A percentile compares a stretch with the other conserved stretches of the same genome.
Evolutionary conservation across 1,140 invertebrate genomes (phyloP).

Genomic region (Trialeurodes vaporariorum): DNA sequence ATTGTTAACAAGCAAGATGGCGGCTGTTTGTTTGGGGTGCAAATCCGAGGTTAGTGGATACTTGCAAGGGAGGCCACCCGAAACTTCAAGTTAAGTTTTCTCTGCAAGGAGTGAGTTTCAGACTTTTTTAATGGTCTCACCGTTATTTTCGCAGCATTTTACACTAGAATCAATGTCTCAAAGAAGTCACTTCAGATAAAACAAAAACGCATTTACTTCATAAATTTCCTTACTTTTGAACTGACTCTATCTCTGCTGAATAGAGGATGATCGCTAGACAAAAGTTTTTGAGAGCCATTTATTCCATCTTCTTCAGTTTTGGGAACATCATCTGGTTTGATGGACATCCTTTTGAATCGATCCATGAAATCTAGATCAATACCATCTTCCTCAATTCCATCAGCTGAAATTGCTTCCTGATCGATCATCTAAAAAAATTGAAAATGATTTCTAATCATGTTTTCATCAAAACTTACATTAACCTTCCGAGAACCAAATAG

Average conservation of each 20-base stretch:
- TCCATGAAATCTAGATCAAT: constrained; percentile 44
- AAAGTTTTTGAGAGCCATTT: constrained; percentile 40
- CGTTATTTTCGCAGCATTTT: too few species aligned
- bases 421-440: constrained; percentile 42
- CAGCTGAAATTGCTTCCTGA: constrained; percentile 34
- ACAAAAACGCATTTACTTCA: constrained; percentile 9
- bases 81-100: too few species aligned
- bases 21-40: too few species aligned
- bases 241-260: constrained; percentile 45
- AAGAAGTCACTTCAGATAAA: constrained; percentile 16
- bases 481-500: too few species aligned
- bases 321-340: constrained; percentile 23
- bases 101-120: too few species aligned
- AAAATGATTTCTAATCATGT: constrained; percentile 4
- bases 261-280: constrained; percentile 54
- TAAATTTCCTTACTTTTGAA: constrained; percentile 41
- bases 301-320: constrained; percentile 31
- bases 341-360: constrained; percentile 31
- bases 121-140: too few species aligned
- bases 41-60: too few species aligned
- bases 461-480: not conserved
- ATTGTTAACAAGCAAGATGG: too few species aligned
- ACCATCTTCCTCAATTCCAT: constrained; percentile 33
- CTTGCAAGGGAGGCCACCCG: too few species aligned
- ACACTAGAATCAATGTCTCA: not conserved